Evolutionary conservation across 2,797 vertebrate species (phyloP).

Genomic region (Bryconaethiops microstoma): DNA sequence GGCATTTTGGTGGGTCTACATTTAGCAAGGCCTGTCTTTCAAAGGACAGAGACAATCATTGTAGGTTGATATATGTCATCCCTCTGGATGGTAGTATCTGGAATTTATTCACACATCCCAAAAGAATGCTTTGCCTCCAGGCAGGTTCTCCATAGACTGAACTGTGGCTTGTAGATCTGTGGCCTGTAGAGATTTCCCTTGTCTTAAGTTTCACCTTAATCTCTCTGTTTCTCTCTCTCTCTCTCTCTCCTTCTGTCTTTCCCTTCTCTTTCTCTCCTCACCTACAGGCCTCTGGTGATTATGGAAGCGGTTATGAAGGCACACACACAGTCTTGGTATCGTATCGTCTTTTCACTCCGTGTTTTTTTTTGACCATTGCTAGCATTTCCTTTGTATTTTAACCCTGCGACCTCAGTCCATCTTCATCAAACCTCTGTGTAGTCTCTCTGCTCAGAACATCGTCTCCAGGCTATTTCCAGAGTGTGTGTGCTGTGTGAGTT

Average conservation of each 20-base stretch:
- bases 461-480: conserved; percentile 12
- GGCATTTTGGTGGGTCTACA: not conserved
- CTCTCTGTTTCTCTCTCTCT: not conserved
- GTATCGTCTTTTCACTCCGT: conserved; percentile 31
- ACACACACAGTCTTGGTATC: conserved; percentile 57
- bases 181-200: conserved; percentile 17
- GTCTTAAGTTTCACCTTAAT: not conserved
- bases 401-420: not conserved
- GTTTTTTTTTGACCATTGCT: conserved; percentile 25
- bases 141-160: conserved; percentile 30
- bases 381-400: not conserved
- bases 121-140: conserved; percentile 34
- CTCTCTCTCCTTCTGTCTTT: conserved; percentile 1
- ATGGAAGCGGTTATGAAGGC: conserved; percentile 61
- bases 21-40: not conserved
- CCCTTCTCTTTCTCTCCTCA: conserved; percentile 20
- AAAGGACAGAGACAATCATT: conserved; percentile 11
- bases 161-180: conserved; percentile 16
- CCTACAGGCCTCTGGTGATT: conserved; percentile 65
- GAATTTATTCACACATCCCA: conserved; percentile 39
- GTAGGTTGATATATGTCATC: conserved; percentile 4
- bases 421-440: not conserved
- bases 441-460: not conserved
- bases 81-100: not conserved
- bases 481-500: conserved; percentile 24